Base-by-base conservation (phyloP, 30 jellyfish, hydroid and myxozoan genomes). In the Nemopilema nomurai region DNA sequence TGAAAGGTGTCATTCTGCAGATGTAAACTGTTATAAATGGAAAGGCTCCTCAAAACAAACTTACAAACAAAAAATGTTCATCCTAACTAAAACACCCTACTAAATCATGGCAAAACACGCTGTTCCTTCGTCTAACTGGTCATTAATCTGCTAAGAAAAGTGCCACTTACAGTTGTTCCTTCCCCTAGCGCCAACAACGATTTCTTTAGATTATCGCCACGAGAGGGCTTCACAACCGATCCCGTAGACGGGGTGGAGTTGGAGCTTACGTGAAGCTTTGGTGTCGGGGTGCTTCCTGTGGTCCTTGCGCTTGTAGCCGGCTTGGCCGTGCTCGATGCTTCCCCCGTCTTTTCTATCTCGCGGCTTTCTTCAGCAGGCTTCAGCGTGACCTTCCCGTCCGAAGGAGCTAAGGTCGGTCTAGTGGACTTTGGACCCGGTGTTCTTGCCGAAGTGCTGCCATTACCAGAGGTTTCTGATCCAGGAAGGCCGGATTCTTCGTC, bases 151-250 rank as follows among this genome's bases (percentile, higher is more conserved):
- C 13, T 6, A 41, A 41, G 57, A 41, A 41, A 13, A 41, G 13
- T 6, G 13, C 13, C 57, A 28, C 52, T 0, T 28, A 78, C 87
- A 67, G 64, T 78, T 8, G 63, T 64, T 28, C 28, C 50, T 28
- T 25, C 87, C 19, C 33, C 86, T 19, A 62, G 28, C 18, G 77
- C 69, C 78, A 63, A 57, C 9, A 62, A 67, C 0, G 87, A 78
- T 24, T 78, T 49, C 65, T 78, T 62, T 23, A 78, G 76, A 8
- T 67, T 22, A 78, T 57, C 87, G 62, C 33, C 62, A 16, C 87
- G 78, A 19, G 87, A 78, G 28, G 87, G 87, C 52, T 78, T 53
- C 69, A 78, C 52, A 1, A 78, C 22, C 31, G 87, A 63, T 9
- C 21, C 69, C 3, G 87, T 62, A 27, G 87, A 16, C 51, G 68